Conservation (phyloP, 1,140 invertebrate genomes). For the Nebria ingens region DNA sequence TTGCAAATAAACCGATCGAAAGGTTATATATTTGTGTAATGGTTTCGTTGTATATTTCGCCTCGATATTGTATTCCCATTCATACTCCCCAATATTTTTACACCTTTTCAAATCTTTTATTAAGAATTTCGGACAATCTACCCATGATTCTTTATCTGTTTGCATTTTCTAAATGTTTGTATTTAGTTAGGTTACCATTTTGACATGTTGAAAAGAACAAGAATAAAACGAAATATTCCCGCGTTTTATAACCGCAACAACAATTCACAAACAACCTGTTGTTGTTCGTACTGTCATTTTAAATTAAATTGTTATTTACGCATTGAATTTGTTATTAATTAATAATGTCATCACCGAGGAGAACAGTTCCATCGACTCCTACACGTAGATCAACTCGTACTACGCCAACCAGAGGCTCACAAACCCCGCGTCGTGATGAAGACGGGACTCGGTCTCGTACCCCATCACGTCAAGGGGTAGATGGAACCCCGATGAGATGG, state of each 20-base stretch:
- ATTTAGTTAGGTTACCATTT: not conserved
- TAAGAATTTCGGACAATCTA: slow-evolving; percentile 7
- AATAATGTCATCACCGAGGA: slow-evolving; percentile 12
- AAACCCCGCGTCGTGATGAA: not conserved
- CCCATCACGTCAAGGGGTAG: not conserved
- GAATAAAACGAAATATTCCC: not conserved
- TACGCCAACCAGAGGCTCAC: slow-evolving; percentile 1
- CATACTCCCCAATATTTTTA: not conserved
- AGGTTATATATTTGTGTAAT: not conserved
- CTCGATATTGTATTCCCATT: not conserved
- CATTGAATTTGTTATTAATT: no score
- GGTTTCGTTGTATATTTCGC: not conserved
- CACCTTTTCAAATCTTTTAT: slow-evolving; percentile 1
- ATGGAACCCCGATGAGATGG: slow-evolving; percentile 28
- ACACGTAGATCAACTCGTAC: not conserved
- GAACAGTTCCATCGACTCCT: not conserved
- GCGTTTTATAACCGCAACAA: not conserved
- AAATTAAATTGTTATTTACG: no score
- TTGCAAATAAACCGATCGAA: slow-evolving; percentile 2
- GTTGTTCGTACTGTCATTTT: no score
- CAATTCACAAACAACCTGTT: not conserved
- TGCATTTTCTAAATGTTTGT: not conserved
- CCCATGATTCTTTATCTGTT: not conserved
- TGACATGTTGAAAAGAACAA: not conserved
- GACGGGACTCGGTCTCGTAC: not conserved